Evolutionary conservation across 2,888 invertebrate genomes (phyloP).

Genomic region (Drosophila mettleri): DNA sequence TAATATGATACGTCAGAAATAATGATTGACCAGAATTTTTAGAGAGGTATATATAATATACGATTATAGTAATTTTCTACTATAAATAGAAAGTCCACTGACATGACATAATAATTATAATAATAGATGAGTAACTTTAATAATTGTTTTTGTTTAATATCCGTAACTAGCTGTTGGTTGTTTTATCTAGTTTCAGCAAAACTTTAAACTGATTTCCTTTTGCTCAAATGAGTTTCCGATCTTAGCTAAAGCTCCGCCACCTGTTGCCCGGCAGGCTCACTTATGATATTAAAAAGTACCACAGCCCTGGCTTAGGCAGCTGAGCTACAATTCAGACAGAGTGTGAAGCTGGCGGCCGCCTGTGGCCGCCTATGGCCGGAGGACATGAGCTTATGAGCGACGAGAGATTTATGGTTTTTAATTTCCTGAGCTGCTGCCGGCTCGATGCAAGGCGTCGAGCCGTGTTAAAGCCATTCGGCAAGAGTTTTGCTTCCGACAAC

Average conservation of each 20-base stretch:
- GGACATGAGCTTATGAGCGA: slow-evolving; percentile 59
- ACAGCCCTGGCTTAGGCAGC: slow-evolving; percentile 18
- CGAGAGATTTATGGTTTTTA: slow-evolving; percentile 84
- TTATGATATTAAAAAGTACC: slow-evolving; percentile 68
- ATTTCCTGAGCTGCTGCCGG: slow-evolving; percentile 81
- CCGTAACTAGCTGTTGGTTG: not conserved
- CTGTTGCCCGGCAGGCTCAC: slow-evolving; percentile 57
- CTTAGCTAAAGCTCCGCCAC: slow-evolving; percentile 40
- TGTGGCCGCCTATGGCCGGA: slow-evolving; percentile 16
- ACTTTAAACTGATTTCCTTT: slow-evolving; percentile 31
- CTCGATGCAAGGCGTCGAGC: slow-evolving; percentile 41
- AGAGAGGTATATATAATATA: not conserved
- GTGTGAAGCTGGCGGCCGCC: slow-evolving; percentile 41
- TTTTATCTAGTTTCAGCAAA: not conserved
- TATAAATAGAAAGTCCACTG: not conserved
- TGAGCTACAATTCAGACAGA: slow-evolving; percentile 44
- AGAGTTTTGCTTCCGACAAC: slow-evolving; percentile 31
- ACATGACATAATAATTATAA: not conserved
- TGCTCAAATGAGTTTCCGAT: slow-evolving; percentile 24
- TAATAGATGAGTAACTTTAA: not conserved
- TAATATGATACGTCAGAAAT: not conserved
- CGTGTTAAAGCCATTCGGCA: slow-evolving; percentile 47
- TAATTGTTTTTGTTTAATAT: not conserved
- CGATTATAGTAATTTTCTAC: too few relatives aligned
- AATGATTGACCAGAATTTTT: not conserved